Percentiles rank a stretch among this genome's conserved stretches.
Conservation (phyloP, 2,113 vertebrate genomes). For the Cygnus buccinator region DNA sequence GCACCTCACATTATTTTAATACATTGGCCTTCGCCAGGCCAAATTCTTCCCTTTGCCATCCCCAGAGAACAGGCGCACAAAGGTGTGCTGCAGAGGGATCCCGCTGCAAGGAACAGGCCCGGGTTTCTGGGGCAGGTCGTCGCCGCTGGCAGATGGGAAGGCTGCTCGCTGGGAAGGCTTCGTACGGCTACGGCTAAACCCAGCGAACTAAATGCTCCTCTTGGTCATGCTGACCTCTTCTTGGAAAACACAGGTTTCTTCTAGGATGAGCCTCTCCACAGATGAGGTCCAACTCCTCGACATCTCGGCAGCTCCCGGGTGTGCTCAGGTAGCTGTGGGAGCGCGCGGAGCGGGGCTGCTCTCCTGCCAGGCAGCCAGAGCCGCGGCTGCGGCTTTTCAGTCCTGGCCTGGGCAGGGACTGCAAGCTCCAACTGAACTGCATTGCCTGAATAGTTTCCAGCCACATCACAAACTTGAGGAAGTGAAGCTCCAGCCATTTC, state of each 20-base stretch:
- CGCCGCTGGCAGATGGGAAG: background rate
- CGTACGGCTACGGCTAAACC: rapidly evolving
- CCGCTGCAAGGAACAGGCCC: background rate
- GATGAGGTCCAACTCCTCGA: background rate
- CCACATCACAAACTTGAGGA: background rate
- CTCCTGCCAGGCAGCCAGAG: background rate
- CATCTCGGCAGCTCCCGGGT: background rate
- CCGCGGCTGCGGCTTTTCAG: background rate
- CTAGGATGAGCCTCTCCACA: background rate
- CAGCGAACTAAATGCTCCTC: background rate
- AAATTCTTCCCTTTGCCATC: background rate
- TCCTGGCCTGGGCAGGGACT: background rate
- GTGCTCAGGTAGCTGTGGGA: background rate
- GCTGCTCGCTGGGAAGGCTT: background rate
- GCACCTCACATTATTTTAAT: rapidly evolving
- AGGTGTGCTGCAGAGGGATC: rapidly evolving
- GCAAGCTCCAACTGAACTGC: background rate
- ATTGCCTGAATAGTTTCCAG: background rate
- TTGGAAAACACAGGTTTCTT: background rate
- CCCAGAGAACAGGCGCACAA: background rate
- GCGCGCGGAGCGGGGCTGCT: background rate
- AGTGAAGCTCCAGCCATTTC: background rate
- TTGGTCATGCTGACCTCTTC: background rate
- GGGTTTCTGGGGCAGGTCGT: background rate
- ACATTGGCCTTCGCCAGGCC: background rate